Percentiles rank a stretch among this genome's conserved stretches.
These are phyloP conservation scores for Dasyprocta punctata DNA, from an alignment of 2,113 vertebrate species.

Conservation along the genomic window DNA sequence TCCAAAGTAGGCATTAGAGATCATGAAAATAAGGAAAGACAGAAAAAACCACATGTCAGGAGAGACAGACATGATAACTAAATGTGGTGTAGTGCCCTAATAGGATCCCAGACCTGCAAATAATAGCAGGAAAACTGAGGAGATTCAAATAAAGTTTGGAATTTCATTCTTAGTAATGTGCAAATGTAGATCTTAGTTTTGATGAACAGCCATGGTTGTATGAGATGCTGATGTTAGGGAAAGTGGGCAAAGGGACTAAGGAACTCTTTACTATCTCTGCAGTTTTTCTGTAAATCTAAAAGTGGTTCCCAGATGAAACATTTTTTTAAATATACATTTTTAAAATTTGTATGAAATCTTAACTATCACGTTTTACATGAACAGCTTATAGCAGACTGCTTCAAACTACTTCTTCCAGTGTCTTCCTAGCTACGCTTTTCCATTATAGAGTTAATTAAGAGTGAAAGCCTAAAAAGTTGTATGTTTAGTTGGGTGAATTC, in stretches of 20 bases:
- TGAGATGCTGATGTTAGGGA: neutral
- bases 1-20: neutral
- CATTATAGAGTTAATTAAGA: constrained; percentile 13
- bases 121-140: neutral
- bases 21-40: neutral
- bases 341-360: neutral
- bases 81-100: neutral
- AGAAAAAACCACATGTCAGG: neutral
- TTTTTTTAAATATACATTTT: neutral
- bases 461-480: neutral
- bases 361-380: too few species aligned
- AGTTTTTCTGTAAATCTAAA: neutral
- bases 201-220: neutral
- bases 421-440: neutral
- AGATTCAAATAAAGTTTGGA: neutral
- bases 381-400: neutral
- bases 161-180: neutral
- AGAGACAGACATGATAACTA: neutral
- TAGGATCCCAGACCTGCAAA: neutral
- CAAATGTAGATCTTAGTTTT: neutral
- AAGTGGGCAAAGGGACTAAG: neutral
- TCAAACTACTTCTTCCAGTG: neutral
- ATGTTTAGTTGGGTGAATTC: neutral
- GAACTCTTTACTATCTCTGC: neutral
- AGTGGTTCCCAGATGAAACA: constrained; percentile 28